Percentiles rank a stretch among this genome's conserved stretches.
Conservation (phyloP, 2,888 invertebrate species). For the Melanotus villosus region DNA sequence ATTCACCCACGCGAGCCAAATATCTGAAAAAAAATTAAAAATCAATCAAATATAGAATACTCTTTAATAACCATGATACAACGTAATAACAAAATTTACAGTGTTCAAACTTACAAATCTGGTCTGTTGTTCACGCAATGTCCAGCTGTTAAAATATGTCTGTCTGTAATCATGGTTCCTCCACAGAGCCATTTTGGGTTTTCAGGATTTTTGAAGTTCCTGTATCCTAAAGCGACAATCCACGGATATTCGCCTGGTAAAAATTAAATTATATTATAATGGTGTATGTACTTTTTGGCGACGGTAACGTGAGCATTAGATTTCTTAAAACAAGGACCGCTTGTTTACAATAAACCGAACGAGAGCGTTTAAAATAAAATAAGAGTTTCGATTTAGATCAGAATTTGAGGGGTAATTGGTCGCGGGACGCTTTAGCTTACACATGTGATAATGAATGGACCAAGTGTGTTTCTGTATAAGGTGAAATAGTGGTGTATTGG, state of each 20-base stretch:
- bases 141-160: slow-evolving; percentile 84
- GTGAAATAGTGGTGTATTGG: too few relatives aligned
- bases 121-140: slow-evolving; percentile 78
- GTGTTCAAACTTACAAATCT: slow-evolving; percentile 72
- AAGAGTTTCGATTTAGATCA: too few relatives aligned
- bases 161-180: slow-evolving; percentile 76
- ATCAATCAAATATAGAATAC: not conserved
- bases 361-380: too few relatives aligned
- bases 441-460: too few relatives aligned
- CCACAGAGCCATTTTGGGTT: slow-evolving; percentile 73
- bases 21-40: slow-evolving; percentile 68
- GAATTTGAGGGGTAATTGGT: too few relatives aligned
- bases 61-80: not conserved
- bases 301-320: too few relatives aligned
- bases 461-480: too few relatives aligned
- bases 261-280: not conserved
- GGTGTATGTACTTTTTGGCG: too few relatives aligned
- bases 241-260: slow-evolving; percentile 83
- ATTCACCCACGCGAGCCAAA: slow-evolving; percentile 83
- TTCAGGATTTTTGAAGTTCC: slow-evolving; percentile 65
- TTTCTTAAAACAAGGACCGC: too few relatives aligned
- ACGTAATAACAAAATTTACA: not conserved
- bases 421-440: too few relatives aligned
- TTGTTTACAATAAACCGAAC: too few relatives aligned
- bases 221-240: slow-evolving; percentile 83